These are phyloP conservation scores for Thaleichthys pacificus DNA, from an alignment of 2,797 vertebrate species.

Conservation along the genomic window DNA sequence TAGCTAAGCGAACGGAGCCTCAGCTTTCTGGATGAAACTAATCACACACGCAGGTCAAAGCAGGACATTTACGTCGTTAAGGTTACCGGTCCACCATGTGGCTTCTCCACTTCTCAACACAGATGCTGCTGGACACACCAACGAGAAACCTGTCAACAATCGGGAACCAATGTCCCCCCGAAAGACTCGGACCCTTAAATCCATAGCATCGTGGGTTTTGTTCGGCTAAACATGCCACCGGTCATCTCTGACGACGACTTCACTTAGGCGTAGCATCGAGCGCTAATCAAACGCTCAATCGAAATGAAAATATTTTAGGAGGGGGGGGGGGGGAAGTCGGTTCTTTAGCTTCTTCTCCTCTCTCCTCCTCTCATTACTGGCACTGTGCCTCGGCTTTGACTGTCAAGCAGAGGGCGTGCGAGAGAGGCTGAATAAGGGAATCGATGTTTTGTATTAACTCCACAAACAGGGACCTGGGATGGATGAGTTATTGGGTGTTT, in stretches of 20 bases:
- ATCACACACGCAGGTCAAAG: neutral
- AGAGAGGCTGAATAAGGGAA: slow-evolving; percentile 22
- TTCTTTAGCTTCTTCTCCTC: neutral
- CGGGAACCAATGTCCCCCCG: no score
- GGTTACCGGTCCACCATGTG: neutral
- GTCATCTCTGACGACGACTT: no score
- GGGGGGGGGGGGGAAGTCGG: no score
- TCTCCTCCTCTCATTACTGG: neutral
- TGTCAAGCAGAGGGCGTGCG: slow-evolving; percentile 46
- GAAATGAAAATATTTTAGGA: no score
- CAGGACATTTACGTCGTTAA: neutral
- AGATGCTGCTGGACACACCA: neutral
- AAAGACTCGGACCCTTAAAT: neutral
- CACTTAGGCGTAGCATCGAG: no score
- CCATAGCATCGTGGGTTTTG: neutral
- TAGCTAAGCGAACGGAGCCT: neutral
- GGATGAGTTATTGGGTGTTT: neutral
- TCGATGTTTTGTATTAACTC: slow-evolving; percentile 14
- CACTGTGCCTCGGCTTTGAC: slow-evolving; percentile 21
- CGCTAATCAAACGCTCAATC: neutral
- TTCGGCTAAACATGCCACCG: neutral
- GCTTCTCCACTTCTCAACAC: neutral
- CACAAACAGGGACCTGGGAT: slow-evolving; percentile 12
- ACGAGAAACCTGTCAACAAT: no score
- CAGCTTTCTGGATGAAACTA: neutral